These are phyloP conservation scores for Micronycteris hirsuta DNA, from an alignment of 2,113 vertebrate species.

Conservation along the genomic window DNA sequence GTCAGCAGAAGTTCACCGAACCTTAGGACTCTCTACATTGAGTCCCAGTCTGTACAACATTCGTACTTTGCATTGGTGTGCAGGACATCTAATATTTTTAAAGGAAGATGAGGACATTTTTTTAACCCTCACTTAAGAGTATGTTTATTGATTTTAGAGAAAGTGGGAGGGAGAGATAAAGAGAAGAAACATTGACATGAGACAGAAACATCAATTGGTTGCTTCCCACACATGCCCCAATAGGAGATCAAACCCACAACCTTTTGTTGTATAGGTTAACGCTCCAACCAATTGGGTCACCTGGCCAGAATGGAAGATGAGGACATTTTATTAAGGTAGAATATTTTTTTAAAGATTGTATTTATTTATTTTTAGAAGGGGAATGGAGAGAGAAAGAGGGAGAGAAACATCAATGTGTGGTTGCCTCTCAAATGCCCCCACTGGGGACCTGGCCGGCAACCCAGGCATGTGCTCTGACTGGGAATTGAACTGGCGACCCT, in stretches of 20 bases:
- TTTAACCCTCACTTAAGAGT: not conserved
- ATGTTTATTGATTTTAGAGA: too few relatives aligned
- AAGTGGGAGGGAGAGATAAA: too few relatives aligned
- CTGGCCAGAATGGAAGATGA: not conserved
- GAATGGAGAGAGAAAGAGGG: too few relatives aligned
- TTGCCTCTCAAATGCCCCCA: too few relatives aligned
- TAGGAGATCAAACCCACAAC: too few relatives aligned
- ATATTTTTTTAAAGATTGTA: not conserved
- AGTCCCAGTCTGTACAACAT: not conserved
- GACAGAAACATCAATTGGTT: too few relatives aligned
- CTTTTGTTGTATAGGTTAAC: too few relatives aligned
- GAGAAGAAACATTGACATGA: not conserved
- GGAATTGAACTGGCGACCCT: too few relatives aligned
- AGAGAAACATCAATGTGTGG: too few relatives aligned
- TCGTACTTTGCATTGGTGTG: not conserved
- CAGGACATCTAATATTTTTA: not conserved
- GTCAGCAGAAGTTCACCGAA: not conserved
- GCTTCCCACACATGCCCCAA: not conserved
- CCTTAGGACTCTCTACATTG: not conserved
- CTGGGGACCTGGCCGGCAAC: too few relatives aligned
- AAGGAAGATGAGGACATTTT: not conserved
- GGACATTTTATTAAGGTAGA: not conserved
- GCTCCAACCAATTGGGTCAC: not conserved
- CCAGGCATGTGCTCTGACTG: too few relatives aligned
- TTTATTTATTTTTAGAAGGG: too few relatives aligned